Evolutionary conservation across 2,888 invertebrate species (phyloP), one percentile per base, ranked within the genome.

Genomic region (Hirudinaria manillensis): DNA sequence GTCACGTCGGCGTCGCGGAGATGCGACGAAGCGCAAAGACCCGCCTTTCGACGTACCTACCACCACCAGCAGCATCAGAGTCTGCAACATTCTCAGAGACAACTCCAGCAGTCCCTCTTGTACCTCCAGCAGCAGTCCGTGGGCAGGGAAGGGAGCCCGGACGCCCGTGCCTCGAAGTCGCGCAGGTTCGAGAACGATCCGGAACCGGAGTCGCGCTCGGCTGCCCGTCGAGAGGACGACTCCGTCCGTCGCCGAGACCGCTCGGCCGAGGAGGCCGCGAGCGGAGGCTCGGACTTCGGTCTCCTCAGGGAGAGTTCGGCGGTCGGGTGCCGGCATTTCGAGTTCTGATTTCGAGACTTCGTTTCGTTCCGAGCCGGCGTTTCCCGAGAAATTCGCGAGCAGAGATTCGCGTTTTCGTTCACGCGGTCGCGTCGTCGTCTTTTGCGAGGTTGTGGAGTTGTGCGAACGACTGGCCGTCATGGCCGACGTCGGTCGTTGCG

Each of bases 21-120:
- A 34, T 36, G 27, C 24, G 4, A 36, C 68, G 32, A 68, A 68
- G 32, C 27, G 19, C 68, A 68, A 68, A 34, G n/a, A 68, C 61
- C 24, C 61, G 19, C 7, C 24, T 61, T 45, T 45, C 45, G 16
- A 45, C 45, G 16, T 45, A 16, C 45, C 16, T 16, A 45, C 16
- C 45, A 16, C 45, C 45, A 45, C 10, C 45, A 45, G 16, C 45
- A 45, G 45, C 45, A 45, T 1, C 38, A 45, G 16, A 45, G 1
- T 45, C 45, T 45, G 13, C 45, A 45, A 45, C 45, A 45, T 45
- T 45, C 45, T 45, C 45, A 45, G 45, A 45, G 45, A 45, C 45
- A 45, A 45, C 45, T 45, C 16, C 45, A 45, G 45, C 3, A 45
- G 3, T 45, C 45, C 3, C 45, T 45, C 45, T 45, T 45, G 45